Base-by-base conservation (phyloP, 2,888 invertebrate genomes). In the Aromia moschata region DNA sequence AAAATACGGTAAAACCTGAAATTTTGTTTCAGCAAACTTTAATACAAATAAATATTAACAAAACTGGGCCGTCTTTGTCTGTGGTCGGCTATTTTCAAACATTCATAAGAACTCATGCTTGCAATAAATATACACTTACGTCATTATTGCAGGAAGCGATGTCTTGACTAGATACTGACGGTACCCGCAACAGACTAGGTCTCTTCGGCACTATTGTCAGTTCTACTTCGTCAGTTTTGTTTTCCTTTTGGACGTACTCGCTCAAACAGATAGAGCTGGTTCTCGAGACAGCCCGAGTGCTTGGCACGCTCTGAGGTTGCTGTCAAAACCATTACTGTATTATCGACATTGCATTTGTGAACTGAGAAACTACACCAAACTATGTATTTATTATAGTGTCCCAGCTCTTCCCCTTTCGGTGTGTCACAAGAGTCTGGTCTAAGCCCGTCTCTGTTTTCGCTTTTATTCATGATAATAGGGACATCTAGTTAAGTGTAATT, bases 91-190 rank as follows among this genome's bases (percentile, higher is more conserved):
- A n/a, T n/a, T n/a, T n/a, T n/a, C n/a, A n/a, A n/a, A n/a, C n/a
- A n/a, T n/a, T n/a, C n/a, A n/a, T n/a, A n/a, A n/a, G n/a, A n/a
- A n/a, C n/a, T n/a, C n/a, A n/a, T n/a, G n/a, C n/a, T n/a, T n/a
- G n/a, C n/a, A n/a, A n/a, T n/a, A n/a, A n/a, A n/a, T n/a, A n/a
- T 40, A 10, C 14, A 72, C 74, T 73, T 73, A 80, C 80, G 55
- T 80, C 80, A 60, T 76, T 79, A 68, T 77, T 79, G 60, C 75
- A 76, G 17, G 69, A 68, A 18, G 77, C 81, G 53, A 86, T 82
- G 76, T 86, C 86, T 59, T 86, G 85, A 64, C 85, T 85, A 15
- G 86, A 86, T 56, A 85, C 82, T 44, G 87, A 86, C 12, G 86
- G 86, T 2, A 86, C 86, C 70, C 86, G 82, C 73, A 86, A 81